Evolutionary conservation across 2,113 vertebrate genomes (phyloP).

Genomic region (Phalacrocorax pelagicus): DNA sequence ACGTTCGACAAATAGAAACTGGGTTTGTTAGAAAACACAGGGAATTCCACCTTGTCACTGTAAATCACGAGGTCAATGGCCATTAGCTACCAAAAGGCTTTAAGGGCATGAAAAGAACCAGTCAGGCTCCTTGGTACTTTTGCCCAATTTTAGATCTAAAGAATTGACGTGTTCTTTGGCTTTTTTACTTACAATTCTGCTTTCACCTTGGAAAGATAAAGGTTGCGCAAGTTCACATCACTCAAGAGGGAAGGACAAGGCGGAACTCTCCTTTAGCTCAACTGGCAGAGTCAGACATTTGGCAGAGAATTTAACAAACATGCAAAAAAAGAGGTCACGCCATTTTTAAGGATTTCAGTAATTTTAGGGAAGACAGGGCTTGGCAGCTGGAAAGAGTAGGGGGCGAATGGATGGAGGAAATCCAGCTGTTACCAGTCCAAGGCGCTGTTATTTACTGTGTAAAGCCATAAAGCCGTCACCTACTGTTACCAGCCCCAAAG

Average conservation of each 20-base stretch:
- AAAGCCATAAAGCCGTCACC: neutral
- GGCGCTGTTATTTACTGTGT: neutral
- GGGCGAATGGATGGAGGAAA: slow-evolving; percentile 49
- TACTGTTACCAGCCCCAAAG: neutral
- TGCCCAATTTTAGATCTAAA: neutral
- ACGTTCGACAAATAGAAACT: neutral
- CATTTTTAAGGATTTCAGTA: neutral
- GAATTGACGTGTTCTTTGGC: neutral
- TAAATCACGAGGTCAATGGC: neutral
- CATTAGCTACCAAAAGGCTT: neutral
- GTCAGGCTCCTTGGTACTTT: rapidly evolving
- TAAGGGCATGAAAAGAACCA: neutral
- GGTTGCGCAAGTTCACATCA: neutral
- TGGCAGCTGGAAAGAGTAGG: slow-evolving; percentile 17
- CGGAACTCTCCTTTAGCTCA: slow-evolving; percentile 13
- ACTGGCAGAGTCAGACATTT: slow-evolving; percentile 23
- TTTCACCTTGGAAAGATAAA: neutral
- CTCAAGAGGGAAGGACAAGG: neutral
- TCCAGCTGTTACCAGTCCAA: slow-evolving; percentile 41
- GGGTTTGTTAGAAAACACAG: neutral
- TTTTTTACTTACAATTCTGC: neutral
- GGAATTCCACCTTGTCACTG: neutral
- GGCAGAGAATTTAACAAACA: slow-evolving; percentile 33
- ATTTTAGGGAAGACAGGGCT: slow-evolving; percentile 22
- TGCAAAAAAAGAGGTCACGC: neutral